Base-by-base conservation (phyloP, 2,113 vertebrate genomes). In the Antigone vipio region DNA sequence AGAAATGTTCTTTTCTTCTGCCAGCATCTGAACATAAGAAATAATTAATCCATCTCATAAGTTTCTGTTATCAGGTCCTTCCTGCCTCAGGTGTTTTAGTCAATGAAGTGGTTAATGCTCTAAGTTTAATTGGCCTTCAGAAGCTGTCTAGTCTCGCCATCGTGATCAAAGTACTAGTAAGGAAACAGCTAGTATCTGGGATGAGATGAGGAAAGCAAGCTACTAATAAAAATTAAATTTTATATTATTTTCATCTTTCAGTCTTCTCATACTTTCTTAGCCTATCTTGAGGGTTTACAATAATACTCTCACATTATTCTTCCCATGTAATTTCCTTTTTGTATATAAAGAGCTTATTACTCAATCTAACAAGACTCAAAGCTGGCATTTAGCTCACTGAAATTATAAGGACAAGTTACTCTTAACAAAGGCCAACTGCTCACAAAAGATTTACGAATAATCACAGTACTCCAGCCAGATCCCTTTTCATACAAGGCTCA, bases 1-100 rank as follows among this genome's bases (percentile, higher is more conserved):
- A 4, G 99, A 99, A 86, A 99, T 95, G 74, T 98, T 99, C 97
- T 99, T 99, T 82, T 99, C 99, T 93, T 99, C 99, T 3, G 99
- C 99, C 75, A 99, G 95, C 97, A 99, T 98, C 99, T 99, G 64
- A 22, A 64, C 8, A 21, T 1, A 55, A 66, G 9, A 45, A 85
- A 85, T 16, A 68, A 78, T 71, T 16, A 63, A 85, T 82, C 13
- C 42, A 87, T 27, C 49, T 69, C 81, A 1, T 4, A 2, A 47
- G 44, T 53, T 45, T 77, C 32, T 67, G 19, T 24, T 12, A 20
- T 6, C 56, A 68, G 53, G 40, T 17, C 74, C 74, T 78, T 60
- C 69, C 84, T 60, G 56, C 53, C 81, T 29, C 66, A 72, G 66
- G 84, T 68, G 53, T 45, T 63, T 47, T 9, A 29, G 9, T 35